Conservation (phyloP, 2,888 invertebrate species). For the Galerucella nymphaeae region DNA sequence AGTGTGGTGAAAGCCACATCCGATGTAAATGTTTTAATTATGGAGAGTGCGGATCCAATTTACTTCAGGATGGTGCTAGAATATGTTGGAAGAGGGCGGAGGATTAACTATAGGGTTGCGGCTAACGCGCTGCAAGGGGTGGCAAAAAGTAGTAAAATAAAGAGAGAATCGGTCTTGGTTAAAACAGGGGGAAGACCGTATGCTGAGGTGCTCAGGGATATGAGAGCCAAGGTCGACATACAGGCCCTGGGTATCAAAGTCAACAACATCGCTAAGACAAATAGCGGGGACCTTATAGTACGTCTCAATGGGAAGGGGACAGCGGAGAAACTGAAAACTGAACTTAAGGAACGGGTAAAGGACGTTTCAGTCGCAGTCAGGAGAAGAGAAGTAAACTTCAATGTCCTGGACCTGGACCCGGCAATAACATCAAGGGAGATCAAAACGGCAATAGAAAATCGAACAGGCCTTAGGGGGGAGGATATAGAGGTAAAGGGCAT, state of each 20-base stretch:
- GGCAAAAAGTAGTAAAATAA: not conserved
- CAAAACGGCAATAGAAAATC: too few species aligned
- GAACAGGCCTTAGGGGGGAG: too few species aligned
- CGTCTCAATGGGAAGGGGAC: not conserved
- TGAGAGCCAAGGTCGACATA: not conserved
- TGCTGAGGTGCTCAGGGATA: not conserved
- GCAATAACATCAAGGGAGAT: too few species aligned
- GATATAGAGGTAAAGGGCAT: too few species aligned
- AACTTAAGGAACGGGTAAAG: too few species aligned
- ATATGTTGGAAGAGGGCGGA: not conserved
- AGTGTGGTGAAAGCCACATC: too few species aligned
- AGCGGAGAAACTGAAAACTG: too few species aligned
- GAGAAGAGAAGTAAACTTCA: too few species aligned
- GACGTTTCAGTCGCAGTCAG: too few species aligned
- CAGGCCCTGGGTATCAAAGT: not conserved
- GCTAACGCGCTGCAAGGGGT: too few species aligned
- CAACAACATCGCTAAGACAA: not conserved
- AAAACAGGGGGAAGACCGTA: not conserved
- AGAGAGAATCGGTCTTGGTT: not conserved
- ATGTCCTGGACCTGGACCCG: too few species aligned
- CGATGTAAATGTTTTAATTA: not conserved
- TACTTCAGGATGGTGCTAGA: not conserved
- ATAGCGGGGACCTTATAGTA: not conserved
- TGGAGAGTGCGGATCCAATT: not conserved
- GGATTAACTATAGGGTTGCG: not conserved